Percentiles rank a stretch among this genome's conserved stretches.
Conservation (phyloP, 2,797 vertebrate species). For the Threskiornis aethiopicus region DNA sequence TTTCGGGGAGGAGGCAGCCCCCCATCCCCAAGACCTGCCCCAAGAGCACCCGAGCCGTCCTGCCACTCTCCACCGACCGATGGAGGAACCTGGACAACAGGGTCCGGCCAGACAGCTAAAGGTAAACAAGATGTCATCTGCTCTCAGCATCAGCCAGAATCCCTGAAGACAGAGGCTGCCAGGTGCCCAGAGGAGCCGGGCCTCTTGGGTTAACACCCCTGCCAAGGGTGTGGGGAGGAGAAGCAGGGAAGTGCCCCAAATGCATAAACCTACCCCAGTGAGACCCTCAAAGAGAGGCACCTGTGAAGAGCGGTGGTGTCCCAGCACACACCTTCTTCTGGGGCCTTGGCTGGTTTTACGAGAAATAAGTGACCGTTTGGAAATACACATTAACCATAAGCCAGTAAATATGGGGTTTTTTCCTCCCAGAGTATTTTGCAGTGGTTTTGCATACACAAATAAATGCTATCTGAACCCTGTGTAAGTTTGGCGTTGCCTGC, state of each 20-base stretch:
- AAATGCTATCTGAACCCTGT: background rate
- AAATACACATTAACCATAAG: background rate
- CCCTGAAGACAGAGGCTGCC: fast-evolving
- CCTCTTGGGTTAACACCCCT: background rate
- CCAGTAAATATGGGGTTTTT: background rate
- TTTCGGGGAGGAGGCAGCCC: background rate
- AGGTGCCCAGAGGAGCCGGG: background rate
- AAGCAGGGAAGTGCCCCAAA: background rate
- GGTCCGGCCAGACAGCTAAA: background rate
- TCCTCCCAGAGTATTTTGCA: background rate
- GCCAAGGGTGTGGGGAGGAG: background rate
- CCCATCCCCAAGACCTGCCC: background rate
- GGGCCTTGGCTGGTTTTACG: background rate
- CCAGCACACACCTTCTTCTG: background rate
- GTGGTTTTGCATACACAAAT: background rate
- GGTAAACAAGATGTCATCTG: background rate
- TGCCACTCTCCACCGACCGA: background rate
- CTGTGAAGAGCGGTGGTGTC: background rate
- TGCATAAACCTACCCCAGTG: background rate
- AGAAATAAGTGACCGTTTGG: background rate
- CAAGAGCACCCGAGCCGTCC: fast-evolving
- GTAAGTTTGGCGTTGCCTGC: background rate
- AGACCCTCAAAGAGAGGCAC: background rate
- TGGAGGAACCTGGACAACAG: background rate
- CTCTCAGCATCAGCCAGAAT: background rate